Percentiles rank a stretch among this genome's conserved stretches.
phyloP scores from a whole-genome alignment of 23 tunicate species.

The Halocynthia aurantium region DNA sequence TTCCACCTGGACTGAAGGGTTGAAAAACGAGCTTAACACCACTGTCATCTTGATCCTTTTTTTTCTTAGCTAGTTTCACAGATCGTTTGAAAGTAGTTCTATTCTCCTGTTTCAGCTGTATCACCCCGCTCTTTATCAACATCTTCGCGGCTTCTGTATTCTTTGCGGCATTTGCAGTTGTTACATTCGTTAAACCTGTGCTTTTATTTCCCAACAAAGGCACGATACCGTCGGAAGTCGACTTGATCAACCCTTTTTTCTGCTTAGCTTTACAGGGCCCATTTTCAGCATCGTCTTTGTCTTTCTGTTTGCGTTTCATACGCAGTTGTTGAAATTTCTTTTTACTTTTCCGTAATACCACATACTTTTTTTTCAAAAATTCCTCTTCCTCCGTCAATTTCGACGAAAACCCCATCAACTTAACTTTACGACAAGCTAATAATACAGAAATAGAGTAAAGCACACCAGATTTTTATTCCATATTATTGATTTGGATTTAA shows the following conservation, averaged over 20 bases:
- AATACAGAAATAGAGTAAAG: too few relatives aligned
- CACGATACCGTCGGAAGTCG: slow-evolving; percentile 23
- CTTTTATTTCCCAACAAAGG: slow-evolving; percentile 21
- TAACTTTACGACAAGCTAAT: too few relatives aligned
- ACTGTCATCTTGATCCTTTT: slow-evolving; percentile 1
- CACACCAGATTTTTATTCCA: too few relatives aligned
- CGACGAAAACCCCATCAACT: slow-evolving; percentile 46
- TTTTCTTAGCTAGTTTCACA: slow-evolving; percentile 16
- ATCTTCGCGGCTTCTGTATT: slow-evolving; percentile 81
- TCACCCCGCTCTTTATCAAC: slow-evolving; percentile 67
- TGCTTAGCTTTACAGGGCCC: slow-evolving; percentile 54
- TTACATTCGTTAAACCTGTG: slow-evolving; percentile 10
- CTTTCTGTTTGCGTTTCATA: slow-evolving; percentile 54
- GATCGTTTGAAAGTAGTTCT: slow-evolving; percentile 81
- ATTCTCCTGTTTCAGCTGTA: slow-evolving; percentile 52
- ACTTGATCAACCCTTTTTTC: slow-evolving; percentile 58
- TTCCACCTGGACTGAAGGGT: slow-evolving; percentile 21
- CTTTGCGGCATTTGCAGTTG: slow-evolving; percentile 69
- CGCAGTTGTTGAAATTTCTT: slow-evolving; percentile 48
- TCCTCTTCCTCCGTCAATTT: slow-evolving; percentile 83
- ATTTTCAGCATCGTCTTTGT: slow-evolving; percentile 42
- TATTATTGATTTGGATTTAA: too few relatives aligned
- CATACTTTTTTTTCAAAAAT: slow-evolving; percentile 46
- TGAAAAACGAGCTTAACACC: slow-evolving; percentile 20
- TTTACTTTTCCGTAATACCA: slow-evolving; percentile 43